Evolutionary conservation across 2,888 invertebrate species (phyloP), one percentile per base, ranked within the genome.

Genomic region (Ommatoiulus sabulosus): DNA sequence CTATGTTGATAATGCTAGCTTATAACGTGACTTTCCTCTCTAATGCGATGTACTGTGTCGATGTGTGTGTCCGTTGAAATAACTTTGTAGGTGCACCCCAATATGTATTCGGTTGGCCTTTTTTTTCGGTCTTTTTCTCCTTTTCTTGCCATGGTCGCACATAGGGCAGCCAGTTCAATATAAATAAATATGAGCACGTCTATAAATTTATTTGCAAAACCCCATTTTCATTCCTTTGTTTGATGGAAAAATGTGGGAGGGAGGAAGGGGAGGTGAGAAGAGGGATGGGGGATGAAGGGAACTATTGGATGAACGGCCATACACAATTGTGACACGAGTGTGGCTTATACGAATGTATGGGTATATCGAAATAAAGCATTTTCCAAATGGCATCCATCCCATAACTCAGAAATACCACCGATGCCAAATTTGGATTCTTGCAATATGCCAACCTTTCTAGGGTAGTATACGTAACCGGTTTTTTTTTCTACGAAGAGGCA

Each of bases 171-270:
- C 43, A 87, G 63, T 87, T 87, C 87, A 63, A 63, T 87, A 87
- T 87, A 87, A 87, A 87, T 87, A 87, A 87, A 87, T 87, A 87
- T 87, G 87, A 87, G 72, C 87, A 52, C 63, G 87, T 87, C 87
- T 87, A 87, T 87, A 87, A 87, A 87, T 87, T 46, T 87, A 52
- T 87, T 48, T 87, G 35, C 48, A 87, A 87, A 87, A 44, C 46
- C 48, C 48, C 87, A 87, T 87, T 87, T 87, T 87, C 87, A 48
- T 87, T 48, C 48, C 48, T 87, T 87, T 44, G 87, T 87, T 87
- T 46, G 87, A 87, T 48, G 87, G 52, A 35, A 87, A 87, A 44
- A 72, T 72, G 63, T 72, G 63, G 63, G 20, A 20, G 63, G 63
- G 63, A 2, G 6, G 10, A 2, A 63, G 20, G 72, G 57, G 44